Evolutionary conservation across 2,888 invertebrate genomes (phyloP), one percentile per base, ranked within the genome.

Genomic region (Andrena flavipes): DNA sequence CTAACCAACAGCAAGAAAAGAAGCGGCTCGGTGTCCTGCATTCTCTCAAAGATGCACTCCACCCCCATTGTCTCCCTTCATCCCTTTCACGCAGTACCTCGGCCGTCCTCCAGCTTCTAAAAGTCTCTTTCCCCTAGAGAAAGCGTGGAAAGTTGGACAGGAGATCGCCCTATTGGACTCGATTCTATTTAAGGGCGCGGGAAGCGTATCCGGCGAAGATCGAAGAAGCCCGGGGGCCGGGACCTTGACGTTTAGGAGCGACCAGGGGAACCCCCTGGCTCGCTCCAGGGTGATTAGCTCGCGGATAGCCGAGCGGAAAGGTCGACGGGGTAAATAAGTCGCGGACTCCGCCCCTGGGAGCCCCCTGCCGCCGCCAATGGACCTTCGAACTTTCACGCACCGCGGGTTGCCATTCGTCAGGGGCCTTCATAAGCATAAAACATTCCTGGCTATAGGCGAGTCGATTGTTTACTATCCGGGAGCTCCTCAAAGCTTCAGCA

Each of bases 171-270:
- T 72, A 72, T 80, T 63, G 67, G 72, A 63, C 79, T 68, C 79
- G 79, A 70, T 65, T 79, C 76, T 79, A 79, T 80, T 80, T 79
- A 63, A 80, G 72, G 80, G 54, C 20, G 20, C 48, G 29, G 42
- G 20, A 5, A 26, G 59, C 29, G 59, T 72, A 77, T 63, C 73
- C 67, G 26, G 30, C 48, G 63, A 48, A 68, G 35, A 78, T 78
- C 78, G 78, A 78, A 74, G 62, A 63, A 74, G 59, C 67, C 42
- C 16, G 60, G 80, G 65, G 76, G 79, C 51, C 63, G 26, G 35
- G 65, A 68, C 79, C 79, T 72, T 72, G 80, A 30, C 67, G 80
- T 79, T 80, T 72, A 63, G 78, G 75, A 16, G 62, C 20, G 62
- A 68, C 63, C 54, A n/a, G 35, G 29, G 67, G 48, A 26, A 77